A percentile compares a stretch with the other conserved stretches of the same genome.
Evolutionary conservation across 1,140 invertebrate species (phyloP).

Genomic region (Harlomillsia oculata): DNA sequence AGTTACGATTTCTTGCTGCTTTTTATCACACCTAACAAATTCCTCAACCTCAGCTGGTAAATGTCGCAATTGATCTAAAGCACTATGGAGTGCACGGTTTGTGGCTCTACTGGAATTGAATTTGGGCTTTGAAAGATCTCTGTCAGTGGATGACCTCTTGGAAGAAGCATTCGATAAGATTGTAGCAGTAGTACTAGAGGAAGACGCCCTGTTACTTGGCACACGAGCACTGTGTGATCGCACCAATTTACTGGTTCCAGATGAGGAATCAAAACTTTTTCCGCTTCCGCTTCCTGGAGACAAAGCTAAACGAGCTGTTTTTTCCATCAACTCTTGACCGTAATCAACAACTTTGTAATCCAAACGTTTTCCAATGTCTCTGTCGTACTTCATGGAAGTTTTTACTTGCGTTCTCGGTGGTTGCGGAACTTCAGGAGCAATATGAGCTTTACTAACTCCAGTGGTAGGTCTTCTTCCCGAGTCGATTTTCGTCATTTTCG

Average conservation of each 20-base stretch:
- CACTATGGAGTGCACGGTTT: background rate
- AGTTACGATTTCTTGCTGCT: constrained; percentile 1
- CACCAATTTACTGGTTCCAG: background rate
- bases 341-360: constrained; percentile 2
- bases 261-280: background rate
- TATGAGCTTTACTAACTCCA: no score
- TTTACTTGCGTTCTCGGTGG: background rate
- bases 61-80: constrained; percentile 4
- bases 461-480: no score
- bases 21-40: constrained; percentile 11
- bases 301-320: constrained; percentile 4
- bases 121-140: constrained; percentile 14
- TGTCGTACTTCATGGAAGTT: constrained; percentile 6
- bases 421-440: no score
- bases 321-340: constrained; percentile 18
- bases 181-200: no score
- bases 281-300: background rate
- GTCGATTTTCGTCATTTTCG: background rate
- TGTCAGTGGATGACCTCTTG: background rate
- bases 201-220: background rate
- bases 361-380: background rate
- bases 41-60: constrained; percentile 10
- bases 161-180: no score
- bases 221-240: background rate
- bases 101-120: constrained; percentile 3